A percentile compares a stretch with the other conserved stretches of the same genome.
Evolutionary conservation across 2,113 vertebrate genomes (phyloP).

Genomic region (Callopanchax toddi): DNA sequence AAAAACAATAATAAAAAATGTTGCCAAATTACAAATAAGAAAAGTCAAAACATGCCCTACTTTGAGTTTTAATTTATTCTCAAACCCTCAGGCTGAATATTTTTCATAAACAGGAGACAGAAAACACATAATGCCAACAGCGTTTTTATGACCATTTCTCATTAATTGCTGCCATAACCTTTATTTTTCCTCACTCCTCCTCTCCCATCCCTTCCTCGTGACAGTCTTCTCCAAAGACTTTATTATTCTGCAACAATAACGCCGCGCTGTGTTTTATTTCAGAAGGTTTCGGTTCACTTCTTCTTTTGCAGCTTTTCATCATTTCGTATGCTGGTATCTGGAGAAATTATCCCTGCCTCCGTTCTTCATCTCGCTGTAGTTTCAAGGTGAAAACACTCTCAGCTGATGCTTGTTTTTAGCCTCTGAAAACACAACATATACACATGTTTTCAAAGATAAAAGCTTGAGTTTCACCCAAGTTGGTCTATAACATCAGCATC

Average conservation of each 20-base stretch:
- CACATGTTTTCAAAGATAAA: not conserved
- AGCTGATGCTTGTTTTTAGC: not conserved
- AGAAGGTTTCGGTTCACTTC: too few relatives aligned
- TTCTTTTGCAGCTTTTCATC: not conserved
- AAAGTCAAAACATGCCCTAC: too few relatives aligned
- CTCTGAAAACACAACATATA: not conserved
- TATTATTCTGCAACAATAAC: constrained; percentile 21
- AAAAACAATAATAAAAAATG: too few relatives aligned
- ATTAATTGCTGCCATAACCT: constrained; percentile 48
- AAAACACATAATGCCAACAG: constrained; percentile 22
- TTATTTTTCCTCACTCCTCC: constrained; percentile 11
- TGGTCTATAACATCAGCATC: not conserved
- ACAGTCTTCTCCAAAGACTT: not conserved
- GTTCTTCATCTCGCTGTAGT: too few relatives aligned
- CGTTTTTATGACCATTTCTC: constrained; percentile 50
- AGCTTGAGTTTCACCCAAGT: not conserved
- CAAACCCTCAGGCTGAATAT: constrained; percentile 1
- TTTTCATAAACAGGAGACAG: not conserved
- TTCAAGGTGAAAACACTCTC: not conserved
- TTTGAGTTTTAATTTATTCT: not conserved
- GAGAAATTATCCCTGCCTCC: not conserved
- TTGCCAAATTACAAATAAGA: too few relatives aligned
- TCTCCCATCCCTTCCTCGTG: constrained; percentile 14
- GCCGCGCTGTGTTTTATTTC: too few relatives aligned
- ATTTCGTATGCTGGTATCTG: not conserved